A percentile compares a stretch with the other conserved stretches of the same genome.
These are phyloP conservation scores for Spinibarbus caldwelli DNA, from an alignment of 2,797 vertebrate genomes.

Conservation along the genomic window DNA sequence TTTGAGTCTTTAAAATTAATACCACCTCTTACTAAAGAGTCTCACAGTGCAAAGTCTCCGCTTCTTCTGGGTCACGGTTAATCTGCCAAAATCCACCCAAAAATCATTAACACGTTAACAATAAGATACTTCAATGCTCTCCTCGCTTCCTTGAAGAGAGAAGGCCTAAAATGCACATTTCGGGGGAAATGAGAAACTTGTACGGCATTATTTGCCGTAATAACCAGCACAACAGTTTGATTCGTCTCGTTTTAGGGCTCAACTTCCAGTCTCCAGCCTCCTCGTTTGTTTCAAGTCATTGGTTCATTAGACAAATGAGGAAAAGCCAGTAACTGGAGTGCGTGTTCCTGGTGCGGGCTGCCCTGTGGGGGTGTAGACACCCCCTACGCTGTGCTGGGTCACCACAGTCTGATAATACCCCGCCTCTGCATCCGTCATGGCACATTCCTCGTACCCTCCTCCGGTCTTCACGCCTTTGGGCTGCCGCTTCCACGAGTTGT, in stretches of 20 bases:
- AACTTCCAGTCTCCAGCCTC: neutral
- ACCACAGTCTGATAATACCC: constrained; percentile 93
- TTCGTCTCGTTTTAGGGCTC: neutral
- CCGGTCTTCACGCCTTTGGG: constrained; percentile 83
- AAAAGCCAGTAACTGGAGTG: constrained; percentile 95
- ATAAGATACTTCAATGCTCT: constrained; percentile 21
- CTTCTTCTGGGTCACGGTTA: constrained; percentile 17
- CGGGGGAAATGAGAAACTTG: constrained; percentile 1
- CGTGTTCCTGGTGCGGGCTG: constrained; percentile 87
- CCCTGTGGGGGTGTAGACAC: constrained; percentile 88
- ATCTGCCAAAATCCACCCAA: constrained; percentile 23
- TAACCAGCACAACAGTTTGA: neutral
- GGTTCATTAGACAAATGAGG: constrained; percentile 90
- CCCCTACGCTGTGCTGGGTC: constrained; percentile 93
- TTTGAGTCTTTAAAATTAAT: constrained; percentile 33
- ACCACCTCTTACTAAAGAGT: constrained; percentile 23
- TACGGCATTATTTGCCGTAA: neutral
- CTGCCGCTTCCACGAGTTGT: constrained; percentile 95
- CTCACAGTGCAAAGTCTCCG: constrained; percentile 44
- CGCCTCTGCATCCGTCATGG: constrained; percentile 78
- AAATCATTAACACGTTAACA: constrained; percentile 38
- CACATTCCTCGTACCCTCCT: constrained; percentile 84
- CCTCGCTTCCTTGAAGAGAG: constrained; percentile 30
- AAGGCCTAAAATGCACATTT: constrained; percentile 27
- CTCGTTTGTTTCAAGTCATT: neutral